Conservation (phyloP, 2,113 vertebrate genomes). For the Taurulus bubalis region DNA sequence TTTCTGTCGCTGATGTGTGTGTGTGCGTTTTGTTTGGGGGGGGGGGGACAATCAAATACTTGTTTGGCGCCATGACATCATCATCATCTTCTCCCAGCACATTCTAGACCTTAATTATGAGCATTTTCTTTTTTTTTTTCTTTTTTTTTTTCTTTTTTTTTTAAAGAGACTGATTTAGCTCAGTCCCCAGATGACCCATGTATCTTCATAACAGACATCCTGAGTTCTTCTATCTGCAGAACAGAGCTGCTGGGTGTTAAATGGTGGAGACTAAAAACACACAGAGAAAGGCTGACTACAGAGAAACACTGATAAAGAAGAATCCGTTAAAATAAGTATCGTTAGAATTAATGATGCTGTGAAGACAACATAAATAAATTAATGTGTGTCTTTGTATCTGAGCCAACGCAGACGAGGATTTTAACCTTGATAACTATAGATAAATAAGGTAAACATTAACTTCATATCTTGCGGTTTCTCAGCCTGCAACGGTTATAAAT, state of each 20-base stretch:
- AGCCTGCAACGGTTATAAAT: neutral
- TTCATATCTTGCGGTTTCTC: neutral
- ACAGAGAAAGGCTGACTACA: neutral
- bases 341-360: neutral
- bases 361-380: neutral
- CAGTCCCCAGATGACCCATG: neutral
- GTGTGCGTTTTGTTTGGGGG: neutral
- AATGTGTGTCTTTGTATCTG: neutral
- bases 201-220: conserved; percentile 41
- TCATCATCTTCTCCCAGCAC: too few relatives aligned
- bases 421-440: neutral
- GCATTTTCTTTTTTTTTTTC: too few relatives aligned
- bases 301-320: neutral
- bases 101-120: too few relatives aligned
- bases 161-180: neutral
- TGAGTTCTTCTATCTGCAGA: conserved; percentile 6
- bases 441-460: conserved; percentile 30
- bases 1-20: neutral
- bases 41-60: neutral
- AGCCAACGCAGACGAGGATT: neutral
- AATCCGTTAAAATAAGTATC: too few relatives aligned
- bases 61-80: conserved; percentile 36
- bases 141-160: too few relatives aligned
- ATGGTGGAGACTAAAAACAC: neutral
- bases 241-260: neutral